Conservation (phyloP, 1,140 invertebrate species). For the Penaeus indicus region DNA sequence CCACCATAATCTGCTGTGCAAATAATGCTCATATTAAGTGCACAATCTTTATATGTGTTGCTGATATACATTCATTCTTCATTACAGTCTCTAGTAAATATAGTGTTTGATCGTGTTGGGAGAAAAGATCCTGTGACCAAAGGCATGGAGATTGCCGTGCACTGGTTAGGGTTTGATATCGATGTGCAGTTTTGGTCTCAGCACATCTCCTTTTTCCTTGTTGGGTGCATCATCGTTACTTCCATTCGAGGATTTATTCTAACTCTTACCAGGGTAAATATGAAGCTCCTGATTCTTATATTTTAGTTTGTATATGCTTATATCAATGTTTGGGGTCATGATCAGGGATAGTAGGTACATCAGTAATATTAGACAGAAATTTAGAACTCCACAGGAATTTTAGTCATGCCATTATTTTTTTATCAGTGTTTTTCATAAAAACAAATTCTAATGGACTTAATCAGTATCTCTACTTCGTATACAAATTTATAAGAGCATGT, state of each 20-base stretch:
- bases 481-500: no score
- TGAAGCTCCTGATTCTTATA: neutral
- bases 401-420: no score
- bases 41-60: neutral
- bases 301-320: no score
- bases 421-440: no score
- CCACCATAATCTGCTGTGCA: no score
- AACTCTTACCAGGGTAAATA: slow-evolving; percentile 93
- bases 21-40: no score
- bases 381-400: no score
- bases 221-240: slow-evolving; percentile 98
- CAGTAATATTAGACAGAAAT: no score
- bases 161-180: slow-evolving; percentile 95
- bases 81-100: slow-evolving; percentile 94
- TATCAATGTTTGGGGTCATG: no score
- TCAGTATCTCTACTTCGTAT: no score
- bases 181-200: slow-evolving; percentile 99
- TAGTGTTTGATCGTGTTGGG: slow-evolving; percentile 98
- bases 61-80: slow-evolving; percentile 60
- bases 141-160: slow-evolving; percentile 94
- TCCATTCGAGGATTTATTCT: slow-evolving; percentile 96
- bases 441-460: no score
- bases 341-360: no score
- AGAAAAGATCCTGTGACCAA: slow-evolving; percentile 98
- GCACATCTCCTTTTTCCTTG: slow-evolving; percentile 96